These are phyloP conservation scores for Entomobrya proxima DNA, from an alignment of 2,888 invertebrate genomes.

Conservation along the genomic window DNA sequence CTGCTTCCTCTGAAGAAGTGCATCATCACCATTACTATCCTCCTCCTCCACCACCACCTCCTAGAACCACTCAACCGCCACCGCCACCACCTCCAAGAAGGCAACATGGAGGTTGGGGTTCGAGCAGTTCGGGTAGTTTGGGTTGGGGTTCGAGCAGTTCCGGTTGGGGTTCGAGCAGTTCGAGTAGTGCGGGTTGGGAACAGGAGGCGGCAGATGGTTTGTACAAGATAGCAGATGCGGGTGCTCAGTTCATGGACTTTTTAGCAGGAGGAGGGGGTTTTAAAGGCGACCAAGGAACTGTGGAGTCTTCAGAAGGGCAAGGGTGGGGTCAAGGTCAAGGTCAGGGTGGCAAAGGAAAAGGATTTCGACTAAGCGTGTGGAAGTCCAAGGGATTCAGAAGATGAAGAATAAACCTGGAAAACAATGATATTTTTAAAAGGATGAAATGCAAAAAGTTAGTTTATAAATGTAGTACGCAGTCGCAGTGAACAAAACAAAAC, in stretches of 20 bases:
- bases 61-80: background rate
- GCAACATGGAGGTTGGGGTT: background rate
- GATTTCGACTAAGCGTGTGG: slow-evolving; percentile 21
- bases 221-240: background rate
- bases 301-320: background rate
- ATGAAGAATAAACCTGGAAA: background rate
- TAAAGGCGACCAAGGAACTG: background rate
- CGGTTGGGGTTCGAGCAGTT: too few species aligned
- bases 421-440: background rate
- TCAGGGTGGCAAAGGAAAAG: slow-evolving; percentile 27
- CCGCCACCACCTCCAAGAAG: background rate
- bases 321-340: background rate
- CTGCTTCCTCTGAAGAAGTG: background rate
- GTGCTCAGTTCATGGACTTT: slow-evolving; percentile 4
- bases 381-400: slow-evolving; percentile 30
- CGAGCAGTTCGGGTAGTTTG: too few species aligned
- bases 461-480: too few species aligned
- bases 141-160: too few species aligned
- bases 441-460: background rate
- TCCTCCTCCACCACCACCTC: background rate
- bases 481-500: too few species aligned
- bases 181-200: background rate
- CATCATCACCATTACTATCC: slow-evolving; percentile 49
- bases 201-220: background rate
- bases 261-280: slow-evolving; percentile 14